A percentile compares a stretch with the other conserved stretches of the same genome.
phyloP scores from a whole-genome alignment of 2,888 invertebrate genomes.

The Philereme vetulata region DNA sequence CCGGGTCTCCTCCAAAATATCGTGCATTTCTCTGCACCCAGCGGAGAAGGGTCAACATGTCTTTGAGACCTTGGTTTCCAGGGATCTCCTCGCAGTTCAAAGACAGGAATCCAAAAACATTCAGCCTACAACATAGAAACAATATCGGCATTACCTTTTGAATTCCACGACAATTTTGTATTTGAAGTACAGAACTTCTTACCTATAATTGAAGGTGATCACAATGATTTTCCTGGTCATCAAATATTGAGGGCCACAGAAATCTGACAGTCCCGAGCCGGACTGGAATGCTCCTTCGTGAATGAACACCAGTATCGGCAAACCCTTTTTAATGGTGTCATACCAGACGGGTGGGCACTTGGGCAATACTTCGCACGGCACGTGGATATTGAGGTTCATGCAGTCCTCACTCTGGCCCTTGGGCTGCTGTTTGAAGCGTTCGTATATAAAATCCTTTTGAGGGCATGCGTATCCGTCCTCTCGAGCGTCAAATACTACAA shows the following conservation, averaged over 20 bases:
- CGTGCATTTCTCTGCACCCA: conserved; percentile 63
- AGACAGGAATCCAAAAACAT: conserved; percentile 13
- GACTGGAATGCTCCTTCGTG: conserved; percentile 33
- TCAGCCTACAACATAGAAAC: conserved; percentile 33
- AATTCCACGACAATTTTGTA: neutral
- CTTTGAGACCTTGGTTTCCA: conserved; percentile 66
- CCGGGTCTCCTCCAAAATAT: conserved; percentile 62
- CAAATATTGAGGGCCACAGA: conserved; percentile 41
- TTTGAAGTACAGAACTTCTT: conserved; percentile 6
- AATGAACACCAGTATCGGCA: conserved; percentile 33
- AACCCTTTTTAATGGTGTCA: neutral
- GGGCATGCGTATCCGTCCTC: conserved; percentile 82
- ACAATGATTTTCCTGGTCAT: conserved; percentile 50
- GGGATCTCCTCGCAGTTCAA: conserved; percentile 56
- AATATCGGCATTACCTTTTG: neutral
- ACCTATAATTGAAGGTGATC: conserved; percentile 63
- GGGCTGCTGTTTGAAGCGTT: conserved; percentile 31
- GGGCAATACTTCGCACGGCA: neutral
- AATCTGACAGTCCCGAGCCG: conserved; percentile 30
- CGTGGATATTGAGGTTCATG: conserved; percentile 46
- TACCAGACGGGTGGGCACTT: no score
- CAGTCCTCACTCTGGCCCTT: conserved; percentile 50
- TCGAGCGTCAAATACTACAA: conserved; percentile 69
- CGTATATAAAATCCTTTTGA: conserved; percentile 66
- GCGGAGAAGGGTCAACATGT: conserved; percentile 56